phyloP scores from a whole-genome alignment of 1,140 invertebrate genomes.

The Paraescarpia echinospica region DNA sequence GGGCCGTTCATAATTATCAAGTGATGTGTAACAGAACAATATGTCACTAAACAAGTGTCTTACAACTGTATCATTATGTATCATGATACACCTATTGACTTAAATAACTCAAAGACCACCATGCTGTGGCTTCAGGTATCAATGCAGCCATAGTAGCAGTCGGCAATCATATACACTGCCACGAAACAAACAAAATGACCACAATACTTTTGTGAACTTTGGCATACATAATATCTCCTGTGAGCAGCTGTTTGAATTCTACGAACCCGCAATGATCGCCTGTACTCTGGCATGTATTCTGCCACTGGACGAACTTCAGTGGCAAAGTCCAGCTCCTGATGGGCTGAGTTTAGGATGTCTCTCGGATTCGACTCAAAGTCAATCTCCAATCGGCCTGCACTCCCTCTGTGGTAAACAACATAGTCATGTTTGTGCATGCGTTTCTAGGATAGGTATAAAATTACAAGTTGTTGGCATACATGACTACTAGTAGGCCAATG shows the following conservation, averaged over 20 bases:
- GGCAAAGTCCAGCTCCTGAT: constrained; percentile 41
- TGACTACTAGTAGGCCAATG: too few species aligned
- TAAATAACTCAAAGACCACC: too few species aligned
- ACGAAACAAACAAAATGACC: not conserved
- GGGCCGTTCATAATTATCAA: too few species aligned
- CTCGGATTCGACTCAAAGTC: constrained; percentile 47
- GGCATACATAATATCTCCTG: not conserved
- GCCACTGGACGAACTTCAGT: constrained; percentile 40
- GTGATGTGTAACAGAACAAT: too few species aligned
- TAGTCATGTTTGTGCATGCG: not conserved
- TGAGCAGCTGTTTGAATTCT: not conserved
- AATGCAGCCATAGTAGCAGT: too few species aligned
- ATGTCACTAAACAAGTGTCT: too few species aligned
- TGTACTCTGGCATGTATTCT: constrained; percentile 43
- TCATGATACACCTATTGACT: too few species aligned
- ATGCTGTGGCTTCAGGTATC: too few species aligned
- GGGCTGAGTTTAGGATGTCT: constrained; percentile 52
- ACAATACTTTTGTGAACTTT: too few species aligned
- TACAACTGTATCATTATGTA: too few species aligned
- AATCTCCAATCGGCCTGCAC: constrained; percentile 43
- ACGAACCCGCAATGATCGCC: constrained; percentile 46
- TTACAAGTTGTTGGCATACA: too few species aligned
- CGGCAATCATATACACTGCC: too few species aligned
- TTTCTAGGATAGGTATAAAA: not conserved
- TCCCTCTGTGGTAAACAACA: not conserved